These are phyloP conservation scores for Vultur gryphus DNA, from an alignment of 2,797 vertebrate genomes.

Conservation along the genomic window DNA sequence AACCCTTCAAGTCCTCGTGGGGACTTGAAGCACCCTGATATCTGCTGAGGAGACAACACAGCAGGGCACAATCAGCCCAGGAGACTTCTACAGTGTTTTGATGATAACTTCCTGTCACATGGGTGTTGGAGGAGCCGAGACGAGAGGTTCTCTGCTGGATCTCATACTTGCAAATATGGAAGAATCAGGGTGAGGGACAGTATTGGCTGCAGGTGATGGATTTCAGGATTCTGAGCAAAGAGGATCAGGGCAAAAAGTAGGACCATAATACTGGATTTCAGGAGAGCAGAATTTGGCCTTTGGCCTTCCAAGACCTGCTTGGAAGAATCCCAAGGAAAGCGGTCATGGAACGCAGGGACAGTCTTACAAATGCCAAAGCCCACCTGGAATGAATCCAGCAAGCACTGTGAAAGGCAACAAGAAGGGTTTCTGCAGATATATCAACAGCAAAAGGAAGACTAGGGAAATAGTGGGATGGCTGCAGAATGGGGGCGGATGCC, in stretches of 20 bases:
- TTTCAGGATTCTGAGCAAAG: neutral
- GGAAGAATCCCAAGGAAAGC: neutral
- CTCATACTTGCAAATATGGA: neutral
- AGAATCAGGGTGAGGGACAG: neutral
- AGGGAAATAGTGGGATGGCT: neutral
- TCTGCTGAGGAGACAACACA: neutral
- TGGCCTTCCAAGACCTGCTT: neutral
- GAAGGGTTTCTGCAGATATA: neutral
- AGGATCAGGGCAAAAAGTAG: neutral
- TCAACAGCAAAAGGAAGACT: neutral
- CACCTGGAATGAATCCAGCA: neutral
- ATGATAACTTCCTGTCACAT: neutral
- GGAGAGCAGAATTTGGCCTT: neutral
- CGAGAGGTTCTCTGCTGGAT: neutral
- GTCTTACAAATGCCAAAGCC: neutral
- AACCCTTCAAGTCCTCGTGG: neutral
- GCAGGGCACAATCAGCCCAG: neutral
- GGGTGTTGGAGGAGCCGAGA: neutral
- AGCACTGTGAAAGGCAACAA: neutral
- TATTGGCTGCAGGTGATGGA: neutral
- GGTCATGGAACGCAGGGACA: neutral
- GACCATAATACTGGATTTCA: neutral
- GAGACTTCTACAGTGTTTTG: neutral
- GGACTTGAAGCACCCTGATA: neutral
- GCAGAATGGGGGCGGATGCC: accelerated